These are phyloP conservation scores for Vollenhovia emeryi DNA, from an alignment of 1,140 invertebrate genomes.

Conservation along the genomic window DNA sequence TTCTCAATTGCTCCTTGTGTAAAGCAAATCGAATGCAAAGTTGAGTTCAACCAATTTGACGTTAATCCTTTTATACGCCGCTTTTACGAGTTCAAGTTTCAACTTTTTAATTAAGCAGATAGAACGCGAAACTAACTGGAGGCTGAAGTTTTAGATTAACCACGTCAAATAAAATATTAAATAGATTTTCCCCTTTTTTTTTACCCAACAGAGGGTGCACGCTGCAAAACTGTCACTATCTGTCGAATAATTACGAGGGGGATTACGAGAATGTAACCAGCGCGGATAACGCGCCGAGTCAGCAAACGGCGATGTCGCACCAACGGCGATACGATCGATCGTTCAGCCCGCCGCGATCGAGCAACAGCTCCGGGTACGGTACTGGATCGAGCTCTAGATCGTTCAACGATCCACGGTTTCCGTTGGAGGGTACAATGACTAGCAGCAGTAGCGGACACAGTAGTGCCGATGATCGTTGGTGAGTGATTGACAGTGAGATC, in stretches of 20 bases:
- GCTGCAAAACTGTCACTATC: conserved; percentile 89
- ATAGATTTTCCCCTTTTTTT: not conserved
- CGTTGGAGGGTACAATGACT: conserved; percentile 87
- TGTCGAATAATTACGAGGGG: conserved; percentile 87
- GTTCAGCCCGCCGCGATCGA: conserved; percentile 93
- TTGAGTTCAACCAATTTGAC: not conserved
- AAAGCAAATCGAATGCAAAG: not conserved
- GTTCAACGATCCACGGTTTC: conserved; percentile 87
- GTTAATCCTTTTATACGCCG: not conserved
- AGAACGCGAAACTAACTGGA: not conserved
- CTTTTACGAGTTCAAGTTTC: not conserved
- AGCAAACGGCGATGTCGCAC: conserved; percentile 85
- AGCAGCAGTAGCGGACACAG: conserved; percentile 89
- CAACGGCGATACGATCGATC: conserved; percentile 90
- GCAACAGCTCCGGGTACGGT: conserved; percentile 93
- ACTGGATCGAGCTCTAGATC: conserved; percentile 92
- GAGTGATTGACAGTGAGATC: conserved; percentile 58
- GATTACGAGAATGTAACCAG: conserved; percentile 90
- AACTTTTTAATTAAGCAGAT: not conserved
- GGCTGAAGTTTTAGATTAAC: not conserved
- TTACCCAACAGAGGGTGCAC: conserved; percentile 87
- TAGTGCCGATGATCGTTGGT: conserved; percentile 89
- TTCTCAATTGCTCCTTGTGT: not conserved
- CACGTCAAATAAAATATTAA: not conserved
- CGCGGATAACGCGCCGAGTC: conserved; percentile 85